These are phyloP conservation scores for Xenops minutus DNA, from an alignment of 2,797 vertebrate genomes.

Conservation along the genomic window DNA sequence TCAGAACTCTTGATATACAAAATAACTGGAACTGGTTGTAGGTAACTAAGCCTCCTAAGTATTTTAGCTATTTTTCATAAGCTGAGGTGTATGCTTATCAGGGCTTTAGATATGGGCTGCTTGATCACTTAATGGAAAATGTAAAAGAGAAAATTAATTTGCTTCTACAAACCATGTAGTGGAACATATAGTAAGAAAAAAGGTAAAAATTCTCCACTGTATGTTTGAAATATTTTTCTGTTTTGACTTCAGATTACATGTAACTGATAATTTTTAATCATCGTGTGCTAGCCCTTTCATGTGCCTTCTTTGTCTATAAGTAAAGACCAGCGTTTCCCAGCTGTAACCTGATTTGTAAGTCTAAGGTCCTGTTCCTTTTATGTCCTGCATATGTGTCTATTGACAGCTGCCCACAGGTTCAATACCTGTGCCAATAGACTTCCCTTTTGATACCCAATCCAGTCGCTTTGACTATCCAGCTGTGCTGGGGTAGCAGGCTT, in stretches of 20 bases:
- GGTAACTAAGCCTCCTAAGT: not conserved
- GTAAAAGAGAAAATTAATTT: not conserved
- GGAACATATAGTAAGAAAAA: not conserved
- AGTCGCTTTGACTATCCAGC: not conserved
- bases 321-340: not conserved
- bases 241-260: not conserved
- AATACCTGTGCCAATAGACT: rapidly evolving
- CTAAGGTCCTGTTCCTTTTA: not conserved
- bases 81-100: not conserved
- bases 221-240: not conserved
- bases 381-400: not conserved
- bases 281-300: not conserved
- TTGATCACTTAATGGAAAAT: not conserved
- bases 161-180: not conserved
- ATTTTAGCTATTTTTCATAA: not conserved
- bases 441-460: rapidly evolving
- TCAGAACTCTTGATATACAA: not conserved
- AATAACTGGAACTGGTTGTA: not conserved
- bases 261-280: not conserved
- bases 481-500: not conserved
- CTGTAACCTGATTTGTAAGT: not conserved
- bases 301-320: rapidly evolving
- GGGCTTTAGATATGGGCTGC: not conserved
- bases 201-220: not conserved
- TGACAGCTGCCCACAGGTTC: not conserved